phyloP scores from a whole-genome alignment of 1,140 invertebrate species.

The Drosophila sp. region DNA sequence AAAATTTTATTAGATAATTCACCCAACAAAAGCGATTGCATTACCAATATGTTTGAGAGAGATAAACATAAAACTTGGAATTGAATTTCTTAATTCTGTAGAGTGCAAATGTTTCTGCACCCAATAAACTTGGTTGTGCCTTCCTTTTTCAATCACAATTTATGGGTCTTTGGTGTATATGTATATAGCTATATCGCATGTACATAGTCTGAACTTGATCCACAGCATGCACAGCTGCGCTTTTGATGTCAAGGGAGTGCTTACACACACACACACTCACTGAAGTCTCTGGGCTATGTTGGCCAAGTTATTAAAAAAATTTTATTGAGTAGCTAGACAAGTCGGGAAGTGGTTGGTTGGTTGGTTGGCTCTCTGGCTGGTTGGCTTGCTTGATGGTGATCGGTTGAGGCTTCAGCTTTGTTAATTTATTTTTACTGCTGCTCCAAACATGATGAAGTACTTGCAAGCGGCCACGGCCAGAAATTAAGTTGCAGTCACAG shows the following conservation, averaged over 20 bases:
- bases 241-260: constrained; percentile 51
- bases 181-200: constrained; percentile 19
- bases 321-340: constrained; percentile 62
- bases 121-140: background rate
- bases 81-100: background rate
- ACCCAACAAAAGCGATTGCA: too few species aligned
- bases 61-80: background rate
- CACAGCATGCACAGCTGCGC: constrained; percentile 49
- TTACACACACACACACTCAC: constrained; percentile 14
- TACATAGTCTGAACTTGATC: constrained; percentile 49
- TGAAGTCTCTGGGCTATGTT: constrained; percentile 32
- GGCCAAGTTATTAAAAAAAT: constrained; percentile 60
- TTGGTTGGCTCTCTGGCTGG: constrained; percentile 21
- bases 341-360: constrained; percentile 37
- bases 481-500: constrained; percentile 74
- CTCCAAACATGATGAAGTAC: constrained; percentile 68
- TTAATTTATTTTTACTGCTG: constrained; percentile 74
- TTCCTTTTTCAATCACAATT: constrained; percentile 37
- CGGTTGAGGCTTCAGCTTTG: constrained; percentile 35
- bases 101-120: constrained; percentile 17
- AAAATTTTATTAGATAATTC: too few species aligned
- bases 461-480: constrained; percentile 45
- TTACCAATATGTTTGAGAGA: too few species aligned
- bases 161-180: constrained; percentile 12
- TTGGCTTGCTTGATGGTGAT: constrained; percentile 14